Conservation (phyloP, 1,140 invertebrate species). For the Lepidotrigona ventralis region DNA sequence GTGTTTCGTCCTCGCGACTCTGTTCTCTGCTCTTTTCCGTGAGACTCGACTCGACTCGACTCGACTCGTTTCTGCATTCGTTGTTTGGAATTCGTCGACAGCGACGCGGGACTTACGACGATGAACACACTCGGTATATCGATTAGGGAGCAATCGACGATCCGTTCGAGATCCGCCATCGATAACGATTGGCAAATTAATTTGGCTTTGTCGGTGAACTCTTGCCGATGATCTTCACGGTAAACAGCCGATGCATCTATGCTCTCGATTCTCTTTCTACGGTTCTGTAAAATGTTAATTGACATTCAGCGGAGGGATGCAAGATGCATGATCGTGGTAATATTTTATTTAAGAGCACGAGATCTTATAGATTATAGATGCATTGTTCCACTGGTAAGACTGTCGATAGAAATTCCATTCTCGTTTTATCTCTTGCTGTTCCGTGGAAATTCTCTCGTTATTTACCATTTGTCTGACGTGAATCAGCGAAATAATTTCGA, state of each 20-base stretch:
- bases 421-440: neutral
- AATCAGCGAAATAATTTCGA: neutral
- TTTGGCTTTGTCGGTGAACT: constrained; percentile 60
- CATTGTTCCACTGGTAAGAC: neutral
- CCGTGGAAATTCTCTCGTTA: neutral
- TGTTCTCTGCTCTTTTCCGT: neutral
- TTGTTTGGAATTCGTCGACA: neutral
- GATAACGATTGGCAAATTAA: constrained; percentile 61
- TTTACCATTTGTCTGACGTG: neutral
- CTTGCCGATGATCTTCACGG: constrained; percentile 50
- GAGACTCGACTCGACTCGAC: neutral
- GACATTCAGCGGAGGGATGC: neutral
- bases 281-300: constrained; percentile 39
- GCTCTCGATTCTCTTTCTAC: neutral
- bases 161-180: constrained; percentile 35
- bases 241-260: constrained; percentile 39
- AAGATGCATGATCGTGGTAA: neutral
- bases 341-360: neutral
- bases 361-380: neutral
- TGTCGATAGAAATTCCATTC: neutral
- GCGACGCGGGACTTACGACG: constrained; percentile 15
- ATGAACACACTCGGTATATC: constrained; percentile 12
- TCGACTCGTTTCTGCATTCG: neutral
- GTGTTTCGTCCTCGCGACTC: neutral
- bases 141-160: constrained; percentile 14